A percentile compares a stretch with the other conserved stretches of the same genome.
Evolutionary conservation across 2,113 vertebrate genomes (phyloP).

Genomic region (Brachionichthys hirsutus): DNA sequence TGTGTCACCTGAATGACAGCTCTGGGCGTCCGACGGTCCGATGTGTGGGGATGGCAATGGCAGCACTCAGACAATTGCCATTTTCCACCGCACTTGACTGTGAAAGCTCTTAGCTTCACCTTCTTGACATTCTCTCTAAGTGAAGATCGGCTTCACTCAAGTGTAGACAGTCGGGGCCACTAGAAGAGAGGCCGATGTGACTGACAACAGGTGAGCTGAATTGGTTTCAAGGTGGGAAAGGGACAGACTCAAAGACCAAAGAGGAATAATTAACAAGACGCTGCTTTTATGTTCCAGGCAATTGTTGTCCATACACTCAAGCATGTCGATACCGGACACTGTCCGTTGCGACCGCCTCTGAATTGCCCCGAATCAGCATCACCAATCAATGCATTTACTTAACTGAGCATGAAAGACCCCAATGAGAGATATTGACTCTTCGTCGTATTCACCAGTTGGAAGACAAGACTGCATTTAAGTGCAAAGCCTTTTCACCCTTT

Average conservation of each 20-base stretch:
- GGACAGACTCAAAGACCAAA: slow-evolving; percentile 62
- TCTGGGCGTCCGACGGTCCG: slow-evolving; percentile 42
- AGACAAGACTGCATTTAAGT: slow-evolving; percentile 72
- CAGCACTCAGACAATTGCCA: slow-evolving; percentile 60
- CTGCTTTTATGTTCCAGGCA: slow-evolving; percentile 68
- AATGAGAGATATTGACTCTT: slow-evolving; percentile 73
- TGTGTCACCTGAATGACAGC: slow-evolving; percentile 64
- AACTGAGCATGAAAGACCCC: slow-evolving; percentile 82
- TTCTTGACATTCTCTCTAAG: slow-evolving; percentile 61
- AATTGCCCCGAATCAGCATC: slow-evolving; percentile 58
- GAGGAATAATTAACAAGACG: slow-evolving; percentile 65
- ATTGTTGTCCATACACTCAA: slow-evolving; percentile 79
- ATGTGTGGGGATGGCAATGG: slow-evolving; percentile 44
- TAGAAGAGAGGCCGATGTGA: slow-evolving; percentile 38
- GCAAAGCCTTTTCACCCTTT: slow-evolving; percentile 53
- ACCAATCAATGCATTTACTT: slow-evolving; percentile 85
- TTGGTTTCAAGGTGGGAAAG: slow-evolving; percentile 57
- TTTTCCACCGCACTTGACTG: slow-evolving; percentile 64
- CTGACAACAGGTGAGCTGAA: slow-evolving; percentile 52
- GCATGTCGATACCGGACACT: slow-evolving; percentile 80
- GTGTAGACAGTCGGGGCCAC: slow-evolving; percentile 49
- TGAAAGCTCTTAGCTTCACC: slow-evolving; percentile 67
- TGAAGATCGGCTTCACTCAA: slow-evolving; percentile 64
- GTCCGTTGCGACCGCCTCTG: slow-evolving; percentile 76
- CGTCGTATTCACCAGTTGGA: slow-evolving; percentile 66